Evolutionary conservation across 2,797 vertebrate genomes (phyloP), one percentile per base, ranked within the genome.

Genomic region (Spinus olivaceus): DNA sequence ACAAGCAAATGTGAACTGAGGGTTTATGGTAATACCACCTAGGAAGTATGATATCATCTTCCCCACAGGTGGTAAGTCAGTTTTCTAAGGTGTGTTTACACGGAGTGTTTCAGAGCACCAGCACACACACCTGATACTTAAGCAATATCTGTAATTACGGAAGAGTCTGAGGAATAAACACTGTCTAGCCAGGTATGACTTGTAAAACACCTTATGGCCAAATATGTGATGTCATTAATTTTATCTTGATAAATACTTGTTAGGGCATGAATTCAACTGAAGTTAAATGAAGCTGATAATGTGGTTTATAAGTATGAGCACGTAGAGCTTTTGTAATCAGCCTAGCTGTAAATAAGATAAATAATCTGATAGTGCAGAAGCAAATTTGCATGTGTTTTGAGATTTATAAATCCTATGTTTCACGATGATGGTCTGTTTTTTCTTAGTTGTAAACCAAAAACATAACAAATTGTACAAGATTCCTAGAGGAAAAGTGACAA

Each of bases 161-260:
- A 83, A 92, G 82, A 73, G 85, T 87, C 86, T 93, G 90, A 93
- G 82, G 93, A 97, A 93, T 80, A 96, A 96, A 94, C 66, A 71
- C 72, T 88, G 96, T 97, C 96, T 97, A 97, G 95, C 88, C 97
- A 96, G 86, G 66, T 94, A 93, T 91, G 78, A 93, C 86, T 81
- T 96, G 73, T 94, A 95, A 93, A 94, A 92, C 53, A 94, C 91
- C 93, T 91, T 49, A 56, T 92, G 92, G 95, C 92, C 87, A 94
- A 94, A 81, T 85, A 78, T 0, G 14, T 96, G 90, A 97, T 96
- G 88, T 97, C 89, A 96, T 96, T 95, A 33, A 39, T 88, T 42
- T 90, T 90, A 89, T 87, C 86, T 94, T 73, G 92, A 90, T 61
- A 96, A 91, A 65, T 89, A 74, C 86, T 82, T 94, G 89, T 78